Percentiles rank a stretch among this genome's conserved stretches.
Conservation (phyloP, 2,113 vertebrate species). For the Marmota monax region DNA sequence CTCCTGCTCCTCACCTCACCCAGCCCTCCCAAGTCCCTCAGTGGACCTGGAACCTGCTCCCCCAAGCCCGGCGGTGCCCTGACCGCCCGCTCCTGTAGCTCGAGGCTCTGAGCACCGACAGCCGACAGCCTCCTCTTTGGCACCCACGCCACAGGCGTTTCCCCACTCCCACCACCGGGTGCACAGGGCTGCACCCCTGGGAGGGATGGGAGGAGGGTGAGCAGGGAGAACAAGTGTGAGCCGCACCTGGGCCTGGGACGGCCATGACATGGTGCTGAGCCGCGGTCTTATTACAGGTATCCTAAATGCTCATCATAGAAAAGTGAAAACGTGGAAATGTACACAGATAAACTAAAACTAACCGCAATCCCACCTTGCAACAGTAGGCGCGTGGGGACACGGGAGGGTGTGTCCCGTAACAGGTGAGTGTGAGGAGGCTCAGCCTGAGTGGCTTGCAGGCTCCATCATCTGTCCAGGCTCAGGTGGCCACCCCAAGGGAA, state of each 20-base stretch:
- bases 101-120: no score
- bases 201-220: background rate
- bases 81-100: background rate
- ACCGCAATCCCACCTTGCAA: background rate
- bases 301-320: background rate
- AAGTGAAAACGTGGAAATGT: background rate
- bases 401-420: no score
- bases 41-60: background rate
- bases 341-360: background rate
- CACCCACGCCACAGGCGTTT: no score
- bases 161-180: no score
- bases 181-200: rapidly evolving
- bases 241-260: rapidly evolving
- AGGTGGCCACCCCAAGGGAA: no score
- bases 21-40: background rate
- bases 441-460: no score
- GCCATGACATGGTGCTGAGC: background rate
- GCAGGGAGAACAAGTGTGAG: no score
- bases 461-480: no score
- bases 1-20: no score
- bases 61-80: background rate
- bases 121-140: no score
- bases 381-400: no score
- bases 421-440: no score
- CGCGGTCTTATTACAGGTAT: background rate